Conservation (phyloP, 1,140 invertebrate genomes). For the Aradophagus sp. region DNA sequence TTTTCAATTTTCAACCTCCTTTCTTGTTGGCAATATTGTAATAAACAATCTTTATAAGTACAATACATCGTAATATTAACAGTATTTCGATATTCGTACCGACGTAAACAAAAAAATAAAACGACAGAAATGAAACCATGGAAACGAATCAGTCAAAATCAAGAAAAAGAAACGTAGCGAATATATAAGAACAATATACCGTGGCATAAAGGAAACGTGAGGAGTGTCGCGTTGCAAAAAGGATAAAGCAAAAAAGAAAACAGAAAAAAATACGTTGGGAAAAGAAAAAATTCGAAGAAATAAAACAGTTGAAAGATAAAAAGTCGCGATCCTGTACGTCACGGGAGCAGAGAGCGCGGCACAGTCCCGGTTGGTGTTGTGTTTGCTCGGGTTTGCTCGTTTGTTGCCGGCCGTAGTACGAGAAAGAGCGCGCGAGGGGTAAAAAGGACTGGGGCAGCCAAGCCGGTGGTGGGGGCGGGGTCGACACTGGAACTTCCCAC, state of each 20-base stretch:
- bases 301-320: constrained; percentile 42
- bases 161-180: neutral
- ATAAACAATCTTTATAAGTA: no score
- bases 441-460: constrained; percentile 59
- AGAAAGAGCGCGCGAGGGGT: constrained; percentile 71
- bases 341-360: constrained; percentile 67
- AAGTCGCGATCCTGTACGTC: constrained; percentile 45
- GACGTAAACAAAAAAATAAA: no score
- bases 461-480: constrained; percentile 58
- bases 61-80: no score
- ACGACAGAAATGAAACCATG: no score
- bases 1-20: no score
- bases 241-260: neutral
- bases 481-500: constrained; percentile 63
- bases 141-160: no score
- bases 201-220: constrained; percentile 21
- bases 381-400: constrained; percentile 59
- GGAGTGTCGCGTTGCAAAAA: constrained; percentile 16
- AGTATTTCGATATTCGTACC: no score
- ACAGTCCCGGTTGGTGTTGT: constrained; percentile 56
- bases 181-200: constrained; percentile 25
- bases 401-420: constrained; percentile 50
- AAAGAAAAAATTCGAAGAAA: constrained; percentile 25
- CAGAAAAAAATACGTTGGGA: neutral
- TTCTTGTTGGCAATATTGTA: no score